A percentile compares a stretch with the other conserved stretches of the same genome.
Conservation (phyloP, 2,888 invertebrate genomes). For the Clusia tigrina region DNA sequence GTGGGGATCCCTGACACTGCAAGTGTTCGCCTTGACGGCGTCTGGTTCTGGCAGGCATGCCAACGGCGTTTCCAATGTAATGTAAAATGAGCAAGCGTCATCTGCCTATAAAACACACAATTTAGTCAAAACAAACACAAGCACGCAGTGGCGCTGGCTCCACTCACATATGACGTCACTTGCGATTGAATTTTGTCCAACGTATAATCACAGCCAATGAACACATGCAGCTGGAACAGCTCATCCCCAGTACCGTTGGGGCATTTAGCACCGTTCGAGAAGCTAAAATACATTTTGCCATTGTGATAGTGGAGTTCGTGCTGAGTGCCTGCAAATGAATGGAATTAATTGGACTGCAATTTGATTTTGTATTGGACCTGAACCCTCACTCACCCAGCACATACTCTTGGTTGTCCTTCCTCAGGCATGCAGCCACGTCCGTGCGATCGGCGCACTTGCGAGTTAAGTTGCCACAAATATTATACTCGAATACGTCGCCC, state of each 20-base stretch:
- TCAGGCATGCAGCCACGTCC: constrained; percentile 59
- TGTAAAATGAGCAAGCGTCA: constrained; percentile 55
- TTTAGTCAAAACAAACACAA: constrained; percentile 9
- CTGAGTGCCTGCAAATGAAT: constrained; percentile 53
- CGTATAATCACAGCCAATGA: constrained; percentile 60
- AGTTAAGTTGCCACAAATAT: constrained; percentile 58
- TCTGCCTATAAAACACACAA: constrained; percentile 44
- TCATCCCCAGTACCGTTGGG: constrained; percentile 42
- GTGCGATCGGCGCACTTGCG: constrained; percentile 51
- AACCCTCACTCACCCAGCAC: constrained; percentile 56
- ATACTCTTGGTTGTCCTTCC: constrained; percentile 50
- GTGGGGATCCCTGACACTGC: constrained; percentile 51
- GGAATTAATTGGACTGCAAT: constrained; percentile 9
- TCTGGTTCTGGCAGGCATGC: constrained; percentile 60
- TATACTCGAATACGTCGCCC: constrained; percentile 57
- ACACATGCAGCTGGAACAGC: constrained; percentile 51
- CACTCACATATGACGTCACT: constrained; percentile 54
- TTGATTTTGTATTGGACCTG: constrained; percentile 5
- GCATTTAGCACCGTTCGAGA: constrained; percentile 57
- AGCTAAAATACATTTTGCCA: constrained; percentile 59
- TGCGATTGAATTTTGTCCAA: constrained; percentile 49
- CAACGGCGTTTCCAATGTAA: constrained; percentile 53
- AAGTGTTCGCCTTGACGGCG: constrained; percentile 50
- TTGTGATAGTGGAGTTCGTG: constrained; percentile 54
- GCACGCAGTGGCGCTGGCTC: too few species aligned